These are phyloP conservation scores for Schlechtendalia chinensis DNA, from an alignment of 1,140 invertebrate genomes.

Conservation along the genomic window DNA sequence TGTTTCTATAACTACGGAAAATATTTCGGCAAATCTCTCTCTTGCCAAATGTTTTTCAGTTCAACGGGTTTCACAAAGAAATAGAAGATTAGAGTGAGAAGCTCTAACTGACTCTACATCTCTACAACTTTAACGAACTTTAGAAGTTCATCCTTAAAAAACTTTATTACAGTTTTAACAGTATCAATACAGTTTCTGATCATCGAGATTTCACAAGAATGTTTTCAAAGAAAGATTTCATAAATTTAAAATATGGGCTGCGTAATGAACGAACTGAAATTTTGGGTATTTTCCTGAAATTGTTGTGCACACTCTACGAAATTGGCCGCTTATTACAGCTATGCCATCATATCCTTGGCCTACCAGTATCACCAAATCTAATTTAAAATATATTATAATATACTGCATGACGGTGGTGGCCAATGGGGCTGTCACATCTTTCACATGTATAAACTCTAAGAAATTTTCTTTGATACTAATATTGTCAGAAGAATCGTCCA, in stretches of 20 bases:
- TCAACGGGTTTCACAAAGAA: conserved; percentile 12
- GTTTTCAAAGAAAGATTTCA: too few relatives aligned
- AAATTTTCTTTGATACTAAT: not conserved
- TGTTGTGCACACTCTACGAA: not conserved
- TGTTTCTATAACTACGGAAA: not conserved
- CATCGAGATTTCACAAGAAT: not conserved
- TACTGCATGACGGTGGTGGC: not conserved
- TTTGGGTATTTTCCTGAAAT: conserved; percentile 8
- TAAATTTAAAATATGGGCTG: not conserved
- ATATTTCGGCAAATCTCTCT: not conserved
- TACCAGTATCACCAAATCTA: not conserved
- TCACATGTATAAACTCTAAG: not conserved
- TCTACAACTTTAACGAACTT: too few relatives aligned
- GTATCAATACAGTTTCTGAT: conserved; percentile 14
- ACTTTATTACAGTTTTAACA: not conserved
- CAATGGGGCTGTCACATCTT: not conserved
- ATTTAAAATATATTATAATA: too few relatives aligned
- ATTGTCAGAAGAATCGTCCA: not conserved
- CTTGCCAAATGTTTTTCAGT: conserved; percentile 17
- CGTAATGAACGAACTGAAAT: not conserved
- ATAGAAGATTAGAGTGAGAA: not conserved
- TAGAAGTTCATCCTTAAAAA: not conserved
- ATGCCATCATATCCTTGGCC: conserved; percentile 18
- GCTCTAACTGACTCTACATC: not conserved
- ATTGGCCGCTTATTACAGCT: not conserved